Evolutionary conservation across 2,888 invertebrate species (phyloP), one percentile per base, ranked within the genome.

Genomic region (Drosophila nigricruria): DNA sequence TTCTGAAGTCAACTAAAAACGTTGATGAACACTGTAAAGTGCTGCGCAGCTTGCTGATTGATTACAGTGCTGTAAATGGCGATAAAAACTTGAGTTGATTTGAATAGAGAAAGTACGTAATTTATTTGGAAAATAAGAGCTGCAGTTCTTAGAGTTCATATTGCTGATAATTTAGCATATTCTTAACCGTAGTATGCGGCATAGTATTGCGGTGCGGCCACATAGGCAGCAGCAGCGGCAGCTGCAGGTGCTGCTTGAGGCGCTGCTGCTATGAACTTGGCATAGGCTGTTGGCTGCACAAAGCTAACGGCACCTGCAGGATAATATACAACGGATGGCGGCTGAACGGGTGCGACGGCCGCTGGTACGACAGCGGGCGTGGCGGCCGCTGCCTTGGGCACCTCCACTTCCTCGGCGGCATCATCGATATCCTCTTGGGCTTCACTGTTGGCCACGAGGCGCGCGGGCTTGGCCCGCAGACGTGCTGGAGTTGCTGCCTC

Each of bases 241-340:
- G 68, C 45, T 63, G 50, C 50, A 1, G 61, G 25, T 10, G 66
- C n/a, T 5, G 66, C 27, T 8, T 63, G 85, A 8, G 82, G 73
- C 1, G 81, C 71, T 0, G 81, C 70, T 0, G 73, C 25, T n/a
- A 85, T 70, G 14, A 79, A 36, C 40, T 80, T 86, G 58, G 83
- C 71, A n/a, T 62, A 77, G 2, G 82, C 52, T 1, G 81, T 60
- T 2, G 90, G 91, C 40, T 89, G 91, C 23, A 91, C 88, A 47
- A 90, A 91, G 52, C 86, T 70, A 0, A 90, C 81, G 12, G 91
- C 88, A 45, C 80, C 80, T 1, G 91, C 90, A 4, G 90, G 90
- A 69, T 85, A 91, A 43, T 91, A 91, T 14, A 86, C 75, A 23
- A 89, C 54, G 16, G 88, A 79, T 10, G 81, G 81, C 3, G 64